Base-by-base conservation (phyloP, 1,140 invertebrate species). In the Alviniconcha marisindica region DNA sequence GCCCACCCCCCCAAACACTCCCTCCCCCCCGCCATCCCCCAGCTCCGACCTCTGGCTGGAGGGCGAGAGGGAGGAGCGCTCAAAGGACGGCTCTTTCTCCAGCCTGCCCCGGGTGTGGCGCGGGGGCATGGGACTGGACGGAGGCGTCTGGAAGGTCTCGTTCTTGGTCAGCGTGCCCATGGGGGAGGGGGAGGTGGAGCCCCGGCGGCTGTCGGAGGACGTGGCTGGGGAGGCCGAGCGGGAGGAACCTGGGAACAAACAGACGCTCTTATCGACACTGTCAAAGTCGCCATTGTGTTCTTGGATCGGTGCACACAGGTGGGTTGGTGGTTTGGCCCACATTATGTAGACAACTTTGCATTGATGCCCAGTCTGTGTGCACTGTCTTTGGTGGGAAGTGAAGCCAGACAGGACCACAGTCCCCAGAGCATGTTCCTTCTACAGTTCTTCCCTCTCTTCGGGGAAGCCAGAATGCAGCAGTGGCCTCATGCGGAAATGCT, bases 51-150 rank as follows among this genome's bases (percentile, higher is more conserved):
- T 66, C 63, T 56, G 71, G 2, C 51, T 24, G 60, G 82, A 38
- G 28, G 63, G 56, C 7, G 74, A 71, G 28, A 83, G 56, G 38
- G 76, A 77, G 0, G 82, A 81, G 10, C 77, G 51, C 66, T 91
- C 90, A 84, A 89, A 86, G 12, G 90, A 91, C 21, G 87, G 83
- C 36, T 89, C 89, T 69, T 90, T 91, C 51, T 85, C 85, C n/a
- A 91, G 84, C 28, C 85, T 84, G 7, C 84, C 85, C 81, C 82
- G 33, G n/a, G 73, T 66, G 71, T 54, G 86, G 81, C 84, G 80
- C 51, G 48, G 82, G 63, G 82, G 87, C 44, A 87, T 82, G 21
- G 90, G 90, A 63, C 89, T 90, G 73, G 87, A 86, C n/a, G 90
- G 90, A 71, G 90, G 90, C 4, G 90, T 91, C 56, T 88, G 86